phyloP scores from a whole-genome alignment of 2,113 vertebrate species.

The Mustela nigripes region DNA sequence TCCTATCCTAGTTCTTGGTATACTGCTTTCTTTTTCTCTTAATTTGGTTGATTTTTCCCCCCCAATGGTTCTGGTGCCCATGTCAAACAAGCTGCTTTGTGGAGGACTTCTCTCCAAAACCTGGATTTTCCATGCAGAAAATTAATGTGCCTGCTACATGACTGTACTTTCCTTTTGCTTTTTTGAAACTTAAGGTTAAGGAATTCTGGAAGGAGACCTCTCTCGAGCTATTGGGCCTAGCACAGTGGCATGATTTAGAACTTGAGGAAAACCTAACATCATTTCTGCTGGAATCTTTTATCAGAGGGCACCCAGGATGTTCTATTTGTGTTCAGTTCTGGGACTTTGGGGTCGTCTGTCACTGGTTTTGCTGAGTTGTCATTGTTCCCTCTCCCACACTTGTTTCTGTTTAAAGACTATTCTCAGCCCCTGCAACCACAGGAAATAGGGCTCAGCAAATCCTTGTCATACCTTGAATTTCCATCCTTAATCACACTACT shows the following conservation, averaged over 20 bases:
- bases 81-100: background rate
- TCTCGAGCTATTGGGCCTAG: background rate
- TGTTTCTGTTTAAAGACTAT: background rate
- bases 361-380: background rate
- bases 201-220: background rate
- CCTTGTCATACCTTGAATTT: background rate
- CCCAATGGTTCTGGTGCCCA: background rate
- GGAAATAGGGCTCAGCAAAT: background rate
- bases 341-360: background rate
- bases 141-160: accelerated
- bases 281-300: background rate
- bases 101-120: background rate
- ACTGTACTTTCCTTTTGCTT: background rate
- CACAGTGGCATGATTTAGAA: background rate
- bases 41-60: background rate
- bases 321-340: background rate
- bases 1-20: background rate
- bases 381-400: too few relatives aligned
- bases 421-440: background rate
- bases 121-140: background rate
- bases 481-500: background rate
- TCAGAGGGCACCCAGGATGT: accelerated
- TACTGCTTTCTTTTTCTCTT: background rate
- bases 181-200: background rate
- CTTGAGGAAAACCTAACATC: background rate